phyloP scores from a whole-genome alignment of 1,140 invertebrate species.

The Brevipalpus yothersi region DNA sequence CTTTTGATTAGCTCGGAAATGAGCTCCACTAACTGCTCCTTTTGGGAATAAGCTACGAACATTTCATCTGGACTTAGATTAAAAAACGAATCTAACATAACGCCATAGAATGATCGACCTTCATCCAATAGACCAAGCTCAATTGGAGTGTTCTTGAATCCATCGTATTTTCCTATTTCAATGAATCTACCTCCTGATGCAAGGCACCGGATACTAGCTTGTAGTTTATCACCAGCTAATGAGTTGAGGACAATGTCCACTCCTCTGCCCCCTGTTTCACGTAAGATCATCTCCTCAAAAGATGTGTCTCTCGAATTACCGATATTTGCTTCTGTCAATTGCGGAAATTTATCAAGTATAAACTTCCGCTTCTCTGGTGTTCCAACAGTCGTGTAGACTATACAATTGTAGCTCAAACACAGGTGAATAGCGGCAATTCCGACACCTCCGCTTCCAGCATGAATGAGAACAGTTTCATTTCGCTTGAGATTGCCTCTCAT shows the following conservation, averaged over 20 bases:
- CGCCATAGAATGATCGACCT: conserved; percentile 78
- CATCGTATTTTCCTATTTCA: conserved; percentile 89
- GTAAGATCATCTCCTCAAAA: conserved; percentile 65
- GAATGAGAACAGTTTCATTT: conserved; percentile 67
- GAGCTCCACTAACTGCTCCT: conserved; percentile 32
- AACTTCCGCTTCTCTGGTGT: conserved; percentile 65
- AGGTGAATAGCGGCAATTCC: conserved; percentile 85
- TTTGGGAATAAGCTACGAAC: conserved; percentile 15
- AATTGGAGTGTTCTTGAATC: conserved; percentile 60
- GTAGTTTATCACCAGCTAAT: conserved; percentile 41
- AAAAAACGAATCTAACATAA: conserved; percentile 74
- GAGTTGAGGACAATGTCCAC: conserved; percentile 42
- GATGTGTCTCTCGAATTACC: conserved; percentile 71
- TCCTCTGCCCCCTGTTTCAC: conserved; percentile 41
- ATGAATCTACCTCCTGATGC: conserved; percentile 71
- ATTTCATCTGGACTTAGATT: conserved; percentile 19
- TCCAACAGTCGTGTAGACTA: conserved; percentile 65
- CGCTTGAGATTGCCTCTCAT: conserved; percentile 53
- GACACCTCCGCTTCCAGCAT: conserved; percentile 84
- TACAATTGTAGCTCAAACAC: conserved; percentile 57
- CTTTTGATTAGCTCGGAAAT: conserved; percentile 51
- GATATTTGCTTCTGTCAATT: conserved; percentile 52
- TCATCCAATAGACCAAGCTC: conserved; percentile 44
- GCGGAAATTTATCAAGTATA: conserved; percentile 60
- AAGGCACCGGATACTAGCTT: conserved; percentile 68